Evolutionary conservation across 2,797 vertebrate species (phyloP).

Genomic region (Limnodromus scolopaceus): DNA sequence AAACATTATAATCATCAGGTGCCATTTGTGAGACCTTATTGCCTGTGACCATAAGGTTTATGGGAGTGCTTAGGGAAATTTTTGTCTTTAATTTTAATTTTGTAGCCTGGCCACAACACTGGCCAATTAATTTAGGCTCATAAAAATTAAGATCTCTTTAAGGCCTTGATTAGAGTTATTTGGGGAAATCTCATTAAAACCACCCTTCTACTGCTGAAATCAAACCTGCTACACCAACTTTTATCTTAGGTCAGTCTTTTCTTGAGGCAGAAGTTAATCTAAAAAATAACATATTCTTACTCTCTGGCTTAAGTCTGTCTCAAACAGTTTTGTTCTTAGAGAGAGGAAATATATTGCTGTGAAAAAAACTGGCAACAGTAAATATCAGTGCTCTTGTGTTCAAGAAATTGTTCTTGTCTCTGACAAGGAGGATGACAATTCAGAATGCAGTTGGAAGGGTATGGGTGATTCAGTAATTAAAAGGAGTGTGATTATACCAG

Average conservation of each 20-base stretch:
- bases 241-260: not conserved
- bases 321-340: not conserved
- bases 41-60: not conserved
- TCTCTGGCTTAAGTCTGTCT: not conserved
- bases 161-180: constrained; percentile 10
- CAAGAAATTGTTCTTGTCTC: not conserved
- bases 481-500: not conserved
- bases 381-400: not conserved
- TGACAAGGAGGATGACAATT: constrained; percentile 22
- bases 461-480: constrained; percentile 26
- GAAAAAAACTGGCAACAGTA: not conserved
- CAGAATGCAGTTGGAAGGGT: not conserved
- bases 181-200: constrained; percentile 28
- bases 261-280: not conserved
- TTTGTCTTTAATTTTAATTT: constrained; percentile 40
- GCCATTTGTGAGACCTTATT: not conserved
- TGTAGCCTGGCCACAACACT: not conserved
- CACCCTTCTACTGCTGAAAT: not conserved
- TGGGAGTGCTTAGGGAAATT: not conserved
- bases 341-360: not conserved
- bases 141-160: constrained; percentile 46
- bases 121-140: constrained; percentile 23
- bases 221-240: not conserved
- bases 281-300: not conserved
- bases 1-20: not conserved